These are phyloP conservation scores for Dinocampus coccinellae DNA, from an alignment of 2,888 invertebrate species.

Conservation along the genomic window DNA sequence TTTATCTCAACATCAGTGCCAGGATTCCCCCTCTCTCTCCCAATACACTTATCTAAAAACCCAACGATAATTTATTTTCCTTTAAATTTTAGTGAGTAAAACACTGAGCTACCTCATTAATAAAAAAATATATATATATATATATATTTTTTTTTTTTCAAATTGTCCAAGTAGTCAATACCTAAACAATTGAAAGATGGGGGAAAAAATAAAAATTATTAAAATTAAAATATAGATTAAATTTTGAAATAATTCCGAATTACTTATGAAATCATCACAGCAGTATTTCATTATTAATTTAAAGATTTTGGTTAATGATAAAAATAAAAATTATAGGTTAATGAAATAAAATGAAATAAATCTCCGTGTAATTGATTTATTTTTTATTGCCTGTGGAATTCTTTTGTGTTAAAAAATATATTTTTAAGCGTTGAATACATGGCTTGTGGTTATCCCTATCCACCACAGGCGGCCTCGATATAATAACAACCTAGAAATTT, in stretches of 20 bases:
- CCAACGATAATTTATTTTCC: conserved; percentile 56
- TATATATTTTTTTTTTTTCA: background rate
- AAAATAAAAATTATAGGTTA: background rate
- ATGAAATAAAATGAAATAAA: conserved; percentile 3
- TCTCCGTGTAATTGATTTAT: conserved; percentile 26
- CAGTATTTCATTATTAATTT: background rate
- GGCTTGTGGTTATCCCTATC: background rate
- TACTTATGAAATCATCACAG: background rate
- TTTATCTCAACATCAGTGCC: conserved; percentile 25
- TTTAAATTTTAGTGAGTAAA: conserved; percentile 53
- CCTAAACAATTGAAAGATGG: too few species aligned
- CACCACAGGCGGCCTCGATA: conserved; percentile 26
- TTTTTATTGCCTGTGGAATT: conserved; percentile 17
- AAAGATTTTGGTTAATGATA: background rate
- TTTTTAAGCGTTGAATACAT: background rate
- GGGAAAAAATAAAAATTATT: too few species aligned
- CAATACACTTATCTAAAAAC: conserved; percentile 23
- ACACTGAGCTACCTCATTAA: too few species aligned
- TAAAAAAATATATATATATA: too few species aligned
- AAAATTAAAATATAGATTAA: background rate
- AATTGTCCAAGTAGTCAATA: background rate
- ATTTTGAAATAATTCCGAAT: background rate
- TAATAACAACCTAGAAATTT: background rate
- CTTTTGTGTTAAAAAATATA: conserved; percentile 26
- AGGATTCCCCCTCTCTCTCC: conserved; percentile 16